These are phyloP conservation scores for Cataglyphis hispanica DNA, from an alignment of 1,140 invertebrate species.

Conservation along the genomic window DNA sequence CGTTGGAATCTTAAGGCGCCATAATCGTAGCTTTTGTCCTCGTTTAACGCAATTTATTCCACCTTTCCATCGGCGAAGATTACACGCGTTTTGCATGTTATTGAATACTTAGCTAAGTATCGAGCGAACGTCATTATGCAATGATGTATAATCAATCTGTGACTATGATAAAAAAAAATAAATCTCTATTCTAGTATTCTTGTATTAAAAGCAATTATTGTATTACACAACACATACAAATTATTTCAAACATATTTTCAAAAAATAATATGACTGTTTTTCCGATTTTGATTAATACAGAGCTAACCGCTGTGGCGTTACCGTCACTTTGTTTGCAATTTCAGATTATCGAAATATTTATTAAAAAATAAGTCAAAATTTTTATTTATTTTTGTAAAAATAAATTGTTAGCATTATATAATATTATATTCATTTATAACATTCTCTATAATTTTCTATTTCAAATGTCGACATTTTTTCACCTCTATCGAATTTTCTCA, in stretches of 20 bases:
- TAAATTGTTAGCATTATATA: not conserved
- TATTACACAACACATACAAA: too few relatives aligned
- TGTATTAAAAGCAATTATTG: not conserved
- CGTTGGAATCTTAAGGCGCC: conserved; percentile 36
- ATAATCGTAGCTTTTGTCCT: conserved; percentile 17
- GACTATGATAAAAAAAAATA: not conserved
- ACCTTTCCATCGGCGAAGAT: not conserved
- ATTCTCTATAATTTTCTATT: not conserved
- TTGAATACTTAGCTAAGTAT: not conserved
- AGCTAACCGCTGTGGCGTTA: not conserved
- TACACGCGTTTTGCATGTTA: not conserved
- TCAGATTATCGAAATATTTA: not conserved
- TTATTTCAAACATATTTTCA: not conserved
- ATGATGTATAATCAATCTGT: not conserved
- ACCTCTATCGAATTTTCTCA: not conserved
- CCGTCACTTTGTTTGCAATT: not conserved
- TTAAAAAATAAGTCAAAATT: not conserved
- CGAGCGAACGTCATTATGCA: not conserved
- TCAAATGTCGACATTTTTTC: not conserved
- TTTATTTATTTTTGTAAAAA: not conserved
- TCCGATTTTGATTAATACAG: not conserved
- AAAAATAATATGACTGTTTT: not conserved
- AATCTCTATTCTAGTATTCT: not conserved
- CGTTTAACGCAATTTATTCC: conserved; percentile 22
- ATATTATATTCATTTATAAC: not conserved